Evolutionary conservation across 2,888 invertebrate species (phyloP), one percentile per base, ranked within the genome.

Genomic region (Synanthedon myopaeformis): DNA sequence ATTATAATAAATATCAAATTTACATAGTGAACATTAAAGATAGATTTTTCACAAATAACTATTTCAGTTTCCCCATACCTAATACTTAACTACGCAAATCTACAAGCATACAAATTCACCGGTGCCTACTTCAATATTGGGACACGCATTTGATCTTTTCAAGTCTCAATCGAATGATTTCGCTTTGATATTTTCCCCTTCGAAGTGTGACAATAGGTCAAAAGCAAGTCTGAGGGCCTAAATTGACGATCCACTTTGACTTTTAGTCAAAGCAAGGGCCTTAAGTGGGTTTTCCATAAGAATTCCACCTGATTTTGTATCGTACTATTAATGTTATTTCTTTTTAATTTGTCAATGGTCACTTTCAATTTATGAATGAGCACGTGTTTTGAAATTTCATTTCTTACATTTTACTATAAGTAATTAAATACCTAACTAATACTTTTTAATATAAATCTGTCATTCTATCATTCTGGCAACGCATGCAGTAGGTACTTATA

Each of bases 131-230:
- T 67, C 61, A 70, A 66, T 63, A 68, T 67, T 51, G 66, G 61
- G 60, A 60, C 66, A 67, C 62, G 70, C 70, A 75, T 83, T 84
- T 84, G 85, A 84, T 85, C 83, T 83, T 85, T 85, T 82, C 79
- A 79, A 79, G 82, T 76, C 70, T 69, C 79, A 69, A 81, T 82
- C 76, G 78, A 80, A 69, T 69, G 73, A 69, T 62, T 77, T 68
- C 61, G 68, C 84, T 85, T 84, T 83, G 82, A 83, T 78, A 79
- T 79, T 74, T 49, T 71, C 75, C 76, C 79, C 79, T 75, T 69
- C 65, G 56, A 52, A 55, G 66, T 64, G 62, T 63, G 62, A 81
- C 80, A 79, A 81, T 79, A 64, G 70, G 50, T 61, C 65, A 67
- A 67, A 70, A 69, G 60, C 60, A 65, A 59, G 69, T 57, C 57